A percentile compares a stretch with the other conserved stretches of the same genome.
These are phyloP conservation scores for Cordylochernes scorpioides DNA, from an alignment of 2,888 invertebrate genomes.

Conservation along the genomic window DNA sequence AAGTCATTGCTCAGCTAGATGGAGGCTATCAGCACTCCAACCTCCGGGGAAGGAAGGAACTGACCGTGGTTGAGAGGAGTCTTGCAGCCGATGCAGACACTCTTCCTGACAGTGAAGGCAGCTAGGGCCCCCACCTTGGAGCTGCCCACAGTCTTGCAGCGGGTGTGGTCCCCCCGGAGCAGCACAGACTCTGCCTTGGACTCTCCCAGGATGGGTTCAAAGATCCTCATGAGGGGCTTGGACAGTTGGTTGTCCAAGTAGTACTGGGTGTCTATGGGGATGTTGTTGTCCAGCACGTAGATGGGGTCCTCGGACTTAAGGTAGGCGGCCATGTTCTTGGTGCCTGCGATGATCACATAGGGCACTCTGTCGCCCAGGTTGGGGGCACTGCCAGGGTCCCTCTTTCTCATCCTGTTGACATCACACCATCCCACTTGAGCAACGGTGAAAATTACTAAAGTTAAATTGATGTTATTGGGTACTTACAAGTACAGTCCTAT, in stretches of 20 bases:
- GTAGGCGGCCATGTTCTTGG: constrained; percentile 83
- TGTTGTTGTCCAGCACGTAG: constrained; percentile 83
- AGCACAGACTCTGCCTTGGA: constrained; percentile 69
- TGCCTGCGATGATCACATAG: constrained; percentile 67
- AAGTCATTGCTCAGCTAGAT: too few relatives aligned
- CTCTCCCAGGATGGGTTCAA: constrained; percentile 90
- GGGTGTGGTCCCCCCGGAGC: constrained; percentile 78
- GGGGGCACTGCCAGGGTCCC: constrained; percentile 90
- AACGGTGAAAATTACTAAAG: too few relatives aligned
- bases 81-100: constrained; percentile 87
- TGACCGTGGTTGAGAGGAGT: constrained; percentile 31
- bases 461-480: too few relatives aligned
- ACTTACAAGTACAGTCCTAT: too few relatives aligned
- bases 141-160: constrained; percentile 68
- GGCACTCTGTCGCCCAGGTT: constrained; percentile 95
- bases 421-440: too few relatives aligned
- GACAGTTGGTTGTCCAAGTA: constrained; percentile 92
- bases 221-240: constrained; percentile 82
- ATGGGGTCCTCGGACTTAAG: constrained; percentile 94
- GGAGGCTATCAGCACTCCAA: too few relatives aligned
- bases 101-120: constrained; percentile 72
- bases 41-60: too few relatives aligned
- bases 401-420: constrained; percentile 83
- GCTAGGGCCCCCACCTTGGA: constrained; percentile 82
- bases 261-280: constrained; percentile 88